Evolutionary conservation across 2,113 vertebrate genomes (phyloP).

Genomic region (Asarcornis scutulata): DNA sequence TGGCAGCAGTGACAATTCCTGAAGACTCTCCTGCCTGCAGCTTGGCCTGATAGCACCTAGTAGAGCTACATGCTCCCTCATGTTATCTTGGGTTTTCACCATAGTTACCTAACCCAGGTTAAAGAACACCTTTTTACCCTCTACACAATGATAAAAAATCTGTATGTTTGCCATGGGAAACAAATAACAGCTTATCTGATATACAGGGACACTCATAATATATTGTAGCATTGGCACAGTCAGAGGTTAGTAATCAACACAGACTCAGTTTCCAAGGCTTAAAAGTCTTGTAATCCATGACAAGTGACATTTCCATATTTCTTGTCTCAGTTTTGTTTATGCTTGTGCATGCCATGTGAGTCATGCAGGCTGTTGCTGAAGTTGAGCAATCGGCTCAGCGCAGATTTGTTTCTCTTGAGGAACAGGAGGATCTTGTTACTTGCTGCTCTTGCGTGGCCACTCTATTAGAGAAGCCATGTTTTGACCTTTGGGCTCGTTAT

Average conservation of each 20-base stretch:
- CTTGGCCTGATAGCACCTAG: accelerated
- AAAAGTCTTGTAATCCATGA: neutral
- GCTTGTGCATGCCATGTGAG: accelerated
- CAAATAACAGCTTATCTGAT: neutral
- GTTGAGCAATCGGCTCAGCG: neutral
- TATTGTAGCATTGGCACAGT: neutral
- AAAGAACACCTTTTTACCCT: neutral
- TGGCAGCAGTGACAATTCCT: neutral
- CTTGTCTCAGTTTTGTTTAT: neutral
- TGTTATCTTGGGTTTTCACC: neutral
- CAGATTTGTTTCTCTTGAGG: neutral
- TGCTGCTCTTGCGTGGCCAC: neutral
- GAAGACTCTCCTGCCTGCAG: neutral
- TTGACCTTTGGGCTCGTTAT: neutral
- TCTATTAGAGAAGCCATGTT: neutral
- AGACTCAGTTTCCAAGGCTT: neutral
- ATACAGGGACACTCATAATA: neutral
- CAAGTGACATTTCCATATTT: neutral
- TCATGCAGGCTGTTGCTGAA: neutral
- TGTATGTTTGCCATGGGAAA: neutral
- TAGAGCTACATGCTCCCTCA: neutral
- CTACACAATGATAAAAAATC: neutral
- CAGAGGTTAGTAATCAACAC: neutral
- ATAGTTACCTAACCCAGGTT: neutral
- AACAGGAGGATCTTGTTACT: neutral